Percentiles rank a stretch among this genome's conserved stretches.
Conservation (phyloP, 2,113 vertebrate species). For the Irena cyanogastra region DNA sequence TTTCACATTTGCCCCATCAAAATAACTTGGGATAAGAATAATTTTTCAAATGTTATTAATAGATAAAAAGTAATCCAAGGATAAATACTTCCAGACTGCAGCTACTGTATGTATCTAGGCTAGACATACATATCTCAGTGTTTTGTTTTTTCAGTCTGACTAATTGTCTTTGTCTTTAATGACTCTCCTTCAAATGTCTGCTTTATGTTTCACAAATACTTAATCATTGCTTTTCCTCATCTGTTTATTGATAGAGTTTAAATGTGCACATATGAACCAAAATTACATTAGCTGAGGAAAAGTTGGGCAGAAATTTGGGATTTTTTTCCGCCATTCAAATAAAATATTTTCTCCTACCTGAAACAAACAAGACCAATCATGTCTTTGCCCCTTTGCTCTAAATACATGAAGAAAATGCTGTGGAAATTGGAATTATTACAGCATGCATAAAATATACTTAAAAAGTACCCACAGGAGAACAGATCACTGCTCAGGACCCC, state of each 20-base stretch:
- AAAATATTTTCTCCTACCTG: neutral
- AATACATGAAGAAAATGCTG: neutral
- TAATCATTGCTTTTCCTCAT: slow-evolving; percentile 54
- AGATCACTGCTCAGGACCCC: neutral
- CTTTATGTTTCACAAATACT: slow-evolving; percentile 59
- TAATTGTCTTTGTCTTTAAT: slow-evolving; percentile 70
- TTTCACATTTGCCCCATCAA: slow-evolving; percentile 43
- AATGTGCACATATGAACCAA: neutral
- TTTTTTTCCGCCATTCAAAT: neutral
- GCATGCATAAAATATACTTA: neutral
- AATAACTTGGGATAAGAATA: neutral
- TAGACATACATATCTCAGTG: slow-evolving; percentile 47
- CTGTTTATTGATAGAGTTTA: slow-evolving; percentile 27
- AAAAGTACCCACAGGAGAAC: neutral
- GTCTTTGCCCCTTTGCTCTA: neutral
- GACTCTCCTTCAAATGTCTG: slow-evolving; percentile 44
- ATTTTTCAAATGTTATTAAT: slow-evolving; percentile 63
- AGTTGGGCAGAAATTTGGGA: neutral
- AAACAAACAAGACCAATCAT: neutral
- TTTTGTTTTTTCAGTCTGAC: slow-evolving; percentile 63
- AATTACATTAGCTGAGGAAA: neutral
- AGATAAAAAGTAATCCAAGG: slow-evolving; percentile 64
- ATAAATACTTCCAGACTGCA: slow-evolving; percentile 60
- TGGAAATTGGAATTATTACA: neutral
- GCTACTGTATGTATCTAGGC: slow-evolving; percentile 63